Evolutionary conservation across 2,888 invertebrate species (phyloP).

Genomic region (Mythimna ferrago): DNA sequence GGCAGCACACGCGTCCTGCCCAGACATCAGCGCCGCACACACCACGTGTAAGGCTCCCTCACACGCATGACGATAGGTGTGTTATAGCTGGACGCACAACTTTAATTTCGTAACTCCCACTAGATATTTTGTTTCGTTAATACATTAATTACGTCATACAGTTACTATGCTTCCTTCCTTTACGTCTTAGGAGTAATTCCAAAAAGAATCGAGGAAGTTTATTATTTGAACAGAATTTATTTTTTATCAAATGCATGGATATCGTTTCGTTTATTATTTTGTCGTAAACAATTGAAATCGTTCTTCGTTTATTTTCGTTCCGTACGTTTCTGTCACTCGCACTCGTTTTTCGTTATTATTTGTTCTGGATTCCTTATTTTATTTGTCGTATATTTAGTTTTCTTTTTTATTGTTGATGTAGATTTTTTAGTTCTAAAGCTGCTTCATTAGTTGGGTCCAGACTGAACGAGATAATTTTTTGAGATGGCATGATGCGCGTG

Average conservation of each 20-base stretch:
- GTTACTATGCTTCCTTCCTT: slow-evolving; percentile 23
- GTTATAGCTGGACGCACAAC: slow-evolving; percentile 79
- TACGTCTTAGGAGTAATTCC: too few species aligned
- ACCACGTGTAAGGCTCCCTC: slow-evolving; percentile 79
- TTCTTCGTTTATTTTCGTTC: slow-evolving; percentile 32
- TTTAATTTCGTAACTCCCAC: slow-evolving; percentile 56
- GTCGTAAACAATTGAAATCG: slow-evolving; percentile 7
- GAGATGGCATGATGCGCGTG: not conserved
- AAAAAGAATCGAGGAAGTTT: slow-evolving; percentile 20
- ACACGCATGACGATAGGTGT: slow-evolving; percentile 88
- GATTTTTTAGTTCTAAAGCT: slow-evolving; percentile 15
- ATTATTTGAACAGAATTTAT: slow-evolving; percentile 39
- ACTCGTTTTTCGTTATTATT: slow-evolving; percentile 45
- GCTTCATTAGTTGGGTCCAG: not conserved
- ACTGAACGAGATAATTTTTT: not conserved
- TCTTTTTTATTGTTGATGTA: not conserved
- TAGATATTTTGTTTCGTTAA: slow-evolving; percentile 53
- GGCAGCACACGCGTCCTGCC: slow-evolving; percentile 75
- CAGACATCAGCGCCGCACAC: slow-evolving; percentile 73
- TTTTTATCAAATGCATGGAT: slow-evolving; percentile 46
- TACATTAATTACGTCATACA: slow-evolving; percentile 45
- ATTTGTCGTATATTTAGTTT: slow-evolving; percentile 4
- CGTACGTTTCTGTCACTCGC: slow-evolving; percentile 43
- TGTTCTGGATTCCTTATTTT: not conserved
- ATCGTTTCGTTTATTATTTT: slow-evolving; percentile 40